Percentiles rank a stretch among this genome's conserved stretches.
Evolutionary conservation across 2,113 vertebrate species (phyloP).

Genomic region (Mobula hypostoma): DNA sequence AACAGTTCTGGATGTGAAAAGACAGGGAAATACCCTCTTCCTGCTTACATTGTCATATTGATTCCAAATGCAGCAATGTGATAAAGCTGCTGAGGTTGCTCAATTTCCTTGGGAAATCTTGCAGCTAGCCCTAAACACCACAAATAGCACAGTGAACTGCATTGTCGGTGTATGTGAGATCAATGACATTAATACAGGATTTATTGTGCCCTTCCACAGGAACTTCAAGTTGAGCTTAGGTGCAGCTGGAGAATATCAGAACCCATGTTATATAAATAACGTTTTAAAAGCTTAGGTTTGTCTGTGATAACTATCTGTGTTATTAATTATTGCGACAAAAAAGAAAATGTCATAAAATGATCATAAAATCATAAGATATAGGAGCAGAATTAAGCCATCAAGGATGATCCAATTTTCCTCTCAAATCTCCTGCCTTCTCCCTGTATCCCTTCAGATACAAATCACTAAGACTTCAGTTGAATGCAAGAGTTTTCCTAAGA

Average conservation of each 20-base stretch:
- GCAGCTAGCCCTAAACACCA: neutral
- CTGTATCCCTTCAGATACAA: neutral
- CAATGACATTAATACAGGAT: neutral
- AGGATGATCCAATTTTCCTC: too few relatives aligned
- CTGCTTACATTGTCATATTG: neutral
- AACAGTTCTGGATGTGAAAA: neutral
- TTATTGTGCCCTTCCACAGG: neutral
- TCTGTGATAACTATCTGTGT: slow-evolving; percentile 2
- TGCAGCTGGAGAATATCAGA: slow-evolving; percentile 30
- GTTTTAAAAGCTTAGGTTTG: slow-evolving; percentile 9
- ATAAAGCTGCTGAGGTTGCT: neutral
- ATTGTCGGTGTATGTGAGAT: neutral
- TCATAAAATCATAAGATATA: too few relatives aligned
- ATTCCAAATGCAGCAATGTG: neutral
- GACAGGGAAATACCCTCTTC: neutral
- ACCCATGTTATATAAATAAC: slow-evolving; percentile 20
- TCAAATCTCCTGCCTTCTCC: too few relatives aligned
- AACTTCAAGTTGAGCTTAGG: neutral
- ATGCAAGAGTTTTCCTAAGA: neutral
- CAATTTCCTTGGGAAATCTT: neutral
- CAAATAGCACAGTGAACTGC: neutral
- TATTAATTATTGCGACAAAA: slow-evolving; percentile 27
- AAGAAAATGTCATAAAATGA: neutral
- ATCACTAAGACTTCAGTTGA: neutral
- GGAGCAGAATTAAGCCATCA: too few relatives aligned